phyloP scores from a whole-genome alignment of 2,113 vertebrate species.

The Tiliqua scincoides region DNA sequence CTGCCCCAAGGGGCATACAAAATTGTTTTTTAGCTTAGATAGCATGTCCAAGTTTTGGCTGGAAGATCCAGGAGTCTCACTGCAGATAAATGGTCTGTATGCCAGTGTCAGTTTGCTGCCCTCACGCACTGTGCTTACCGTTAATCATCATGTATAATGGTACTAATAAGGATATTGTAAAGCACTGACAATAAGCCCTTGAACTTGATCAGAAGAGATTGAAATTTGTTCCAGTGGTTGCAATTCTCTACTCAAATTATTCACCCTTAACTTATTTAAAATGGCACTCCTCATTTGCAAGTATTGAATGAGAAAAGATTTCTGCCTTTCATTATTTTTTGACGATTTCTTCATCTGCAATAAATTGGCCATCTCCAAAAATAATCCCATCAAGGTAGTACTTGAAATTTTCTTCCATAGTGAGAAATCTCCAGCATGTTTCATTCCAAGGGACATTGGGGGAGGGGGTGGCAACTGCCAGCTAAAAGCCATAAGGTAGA shows the following conservation, averaged over 20 bases:
- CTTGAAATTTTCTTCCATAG: not conserved
- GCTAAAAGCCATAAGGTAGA: no score
- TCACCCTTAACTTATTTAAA: not conserved
- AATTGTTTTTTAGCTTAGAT: not conserved
- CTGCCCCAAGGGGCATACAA: not conserved
- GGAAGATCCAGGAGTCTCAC: not conserved
- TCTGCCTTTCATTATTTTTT: not conserved
- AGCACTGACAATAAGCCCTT: not conserved
- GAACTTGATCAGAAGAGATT: not conserved
- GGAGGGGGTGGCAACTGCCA: no score
- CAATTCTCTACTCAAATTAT: slow-evolving; percentile 3
- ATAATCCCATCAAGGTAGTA: not conserved
- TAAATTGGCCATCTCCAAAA: not conserved
- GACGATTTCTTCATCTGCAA: not conserved
- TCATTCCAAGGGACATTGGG: no score
- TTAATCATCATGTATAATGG: not conserved
- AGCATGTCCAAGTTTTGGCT: not conserved
- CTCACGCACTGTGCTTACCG: not conserved
- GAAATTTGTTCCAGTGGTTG: not conserved
- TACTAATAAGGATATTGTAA: not conserved
- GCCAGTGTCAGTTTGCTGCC: not conserved
- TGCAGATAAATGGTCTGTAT: not conserved
- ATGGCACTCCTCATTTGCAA: not conserved
- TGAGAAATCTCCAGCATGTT: not conserved
- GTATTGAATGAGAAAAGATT: not conserved